Evolutionary conservation across 2,888 invertebrate genomes (phyloP), one percentile per base, ranked within the genome.

Genomic region (Lasioglossum leucozonium): DNA sequence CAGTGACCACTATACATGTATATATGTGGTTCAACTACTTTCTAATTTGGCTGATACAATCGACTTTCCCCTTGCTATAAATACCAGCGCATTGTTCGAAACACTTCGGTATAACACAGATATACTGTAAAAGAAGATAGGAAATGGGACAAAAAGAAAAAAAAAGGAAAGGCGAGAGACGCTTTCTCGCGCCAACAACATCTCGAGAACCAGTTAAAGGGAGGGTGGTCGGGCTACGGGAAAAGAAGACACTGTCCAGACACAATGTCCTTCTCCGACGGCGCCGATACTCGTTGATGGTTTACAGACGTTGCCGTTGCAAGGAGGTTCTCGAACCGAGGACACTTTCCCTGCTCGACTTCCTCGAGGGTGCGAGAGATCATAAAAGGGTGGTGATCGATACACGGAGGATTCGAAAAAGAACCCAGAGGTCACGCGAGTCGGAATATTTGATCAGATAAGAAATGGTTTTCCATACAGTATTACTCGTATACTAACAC

Each of bases 331-430:
- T 37, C 22, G 11, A 67, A 16, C 8, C 34, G 34, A 65, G 22
- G 22, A 67, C 34, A 67, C 65, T 67, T 37, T 67, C 34, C 10
- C 34, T 10, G 37, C 22, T 10, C 34, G 10, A 18, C 37, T 67
- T 67, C 37, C 34, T 37, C 65, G 34, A 18, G 10, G 34, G 0
- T 37, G 22, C 37, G 8, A 34, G 22, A 18, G 22, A 67, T 37
- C 34, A 4, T 37, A 22, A 18, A 22, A 18, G 8, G 22, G 37
- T 4, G 34, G 6, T 22, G 65, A 67, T 67, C 65, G 37, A 83
- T 85, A 83, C 79, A 30, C 22, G 34, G 10, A 73, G 30, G 30
- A 62, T 30, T 30, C 62, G 62, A 13, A 6, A 6, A 30, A 3
- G 30, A 30, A 18, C 30, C n/a, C 55, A 4, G 55, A 11, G 22